These are phyloP conservation scores for Falco biarmicus DNA, from an alignment of 2,797 vertebrate species.

Conservation along the genomic window DNA sequence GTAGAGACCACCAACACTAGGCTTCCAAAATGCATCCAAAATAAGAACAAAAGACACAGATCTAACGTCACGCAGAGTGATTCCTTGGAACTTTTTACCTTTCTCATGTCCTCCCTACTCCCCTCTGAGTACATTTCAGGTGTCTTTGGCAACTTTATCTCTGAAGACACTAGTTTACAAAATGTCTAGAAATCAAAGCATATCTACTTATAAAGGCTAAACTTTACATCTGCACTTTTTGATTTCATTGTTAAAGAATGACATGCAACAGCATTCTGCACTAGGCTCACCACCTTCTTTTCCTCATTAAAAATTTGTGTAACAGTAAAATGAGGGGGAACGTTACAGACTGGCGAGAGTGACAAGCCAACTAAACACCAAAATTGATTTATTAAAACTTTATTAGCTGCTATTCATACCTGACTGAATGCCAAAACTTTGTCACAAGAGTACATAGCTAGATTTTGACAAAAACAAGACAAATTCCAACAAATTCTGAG, in stretches of 20 bases:
- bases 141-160: background rate
- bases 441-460: background rate
- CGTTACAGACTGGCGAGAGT: background rate
- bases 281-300: background rate
- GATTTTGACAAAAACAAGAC: background rate
- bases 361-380: background rate
- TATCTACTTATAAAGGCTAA: background rate
- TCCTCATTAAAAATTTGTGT: background rate
- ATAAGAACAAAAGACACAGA: background rate
- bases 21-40: background rate
- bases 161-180: background rate
- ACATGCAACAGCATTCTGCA: background rate
- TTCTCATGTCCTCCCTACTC: background rate
- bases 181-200: background rate
- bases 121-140: background rate
- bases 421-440: background rate
- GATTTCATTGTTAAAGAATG: background rate
- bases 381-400: background rate
- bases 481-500: background rate
- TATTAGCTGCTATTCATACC: background rate
- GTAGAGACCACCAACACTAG: background rate
- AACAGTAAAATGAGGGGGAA: background rate
- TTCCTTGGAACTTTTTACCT: background rate
- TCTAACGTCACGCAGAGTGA: background rate
- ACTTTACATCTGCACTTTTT: rapidly evolving